phyloP scores from a whole-genome alignment of 2,113 vertebrate species.

The Prolemur simus region DNA sequence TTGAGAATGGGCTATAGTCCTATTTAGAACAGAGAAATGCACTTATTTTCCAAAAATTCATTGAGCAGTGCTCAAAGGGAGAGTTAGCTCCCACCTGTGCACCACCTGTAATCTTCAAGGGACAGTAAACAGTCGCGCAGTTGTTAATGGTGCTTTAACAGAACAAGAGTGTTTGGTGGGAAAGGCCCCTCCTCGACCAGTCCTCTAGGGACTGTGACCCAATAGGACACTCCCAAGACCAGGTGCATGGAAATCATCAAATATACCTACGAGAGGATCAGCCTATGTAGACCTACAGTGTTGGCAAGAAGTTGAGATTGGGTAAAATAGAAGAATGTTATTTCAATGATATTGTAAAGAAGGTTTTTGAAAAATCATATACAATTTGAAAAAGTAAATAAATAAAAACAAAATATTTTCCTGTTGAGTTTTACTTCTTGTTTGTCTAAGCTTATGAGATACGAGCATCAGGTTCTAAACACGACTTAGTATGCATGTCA shows the following conservation, averaged over 20 bases:
- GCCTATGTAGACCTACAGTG: neutral
- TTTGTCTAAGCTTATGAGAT: neutral
- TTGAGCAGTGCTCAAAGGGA: neutral
- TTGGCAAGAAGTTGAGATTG: neutral
- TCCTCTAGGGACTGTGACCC: neutral
- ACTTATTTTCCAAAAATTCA: neutral
- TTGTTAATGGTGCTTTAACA: neutral
- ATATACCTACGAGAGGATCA: neutral
- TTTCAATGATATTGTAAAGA: neutral
- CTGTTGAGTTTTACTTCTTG: neutral
- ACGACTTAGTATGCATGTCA: fast-evolving
- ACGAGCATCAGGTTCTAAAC: neutral
- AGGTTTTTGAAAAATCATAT: neutral
- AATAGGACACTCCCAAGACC: neutral
- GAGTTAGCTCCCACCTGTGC: fast-evolving
- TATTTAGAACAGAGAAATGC: neutral
- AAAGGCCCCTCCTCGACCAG: neutral
- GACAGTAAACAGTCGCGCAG: neutral
- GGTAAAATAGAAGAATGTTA: neutral
- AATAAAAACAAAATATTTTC: neutral
- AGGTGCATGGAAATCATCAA: neutral
- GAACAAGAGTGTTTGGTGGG: neutral
- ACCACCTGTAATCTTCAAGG: neutral
- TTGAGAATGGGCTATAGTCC: neutral
- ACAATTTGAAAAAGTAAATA: neutral